These are phyloP conservation scores for Chrysoperla carnea DNA, from an alignment of 1,140 invertebrate species.

Conservation along the genomic window DNA sequence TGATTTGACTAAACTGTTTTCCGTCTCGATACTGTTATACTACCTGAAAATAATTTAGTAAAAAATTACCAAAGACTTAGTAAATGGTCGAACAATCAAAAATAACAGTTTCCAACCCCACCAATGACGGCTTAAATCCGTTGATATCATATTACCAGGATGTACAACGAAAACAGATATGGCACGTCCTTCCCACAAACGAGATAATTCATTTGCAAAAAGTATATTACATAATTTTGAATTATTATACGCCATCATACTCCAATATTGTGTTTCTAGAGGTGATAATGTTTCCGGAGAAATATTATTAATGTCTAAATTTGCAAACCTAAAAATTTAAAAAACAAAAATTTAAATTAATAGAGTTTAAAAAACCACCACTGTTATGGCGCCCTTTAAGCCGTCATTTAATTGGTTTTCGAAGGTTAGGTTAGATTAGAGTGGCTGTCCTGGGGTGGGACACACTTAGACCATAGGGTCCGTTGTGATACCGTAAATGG, in stretches of 20 bases:
- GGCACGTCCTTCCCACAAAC: conserved; percentile 45
- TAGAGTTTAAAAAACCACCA: too few relatives aligned
- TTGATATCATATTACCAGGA: conserved; percentile 81
- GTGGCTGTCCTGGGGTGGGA: too few relatives aligned
- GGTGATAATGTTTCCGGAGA: conserved; percentile 20
- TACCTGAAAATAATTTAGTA: too few relatives aligned
- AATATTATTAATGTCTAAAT: conserved; percentile 34
- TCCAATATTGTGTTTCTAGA: conserved; percentile 39
- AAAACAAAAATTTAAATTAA: too few relatives aligned
- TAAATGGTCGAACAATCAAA: conserved; percentile 72
- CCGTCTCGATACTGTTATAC: too few relatives aligned
- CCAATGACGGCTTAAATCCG: conserved; percentile 61
- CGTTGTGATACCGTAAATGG: too few relatives aligned
- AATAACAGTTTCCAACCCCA: conserved; percentile 67
- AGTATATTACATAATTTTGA: conserved; percentile 82
- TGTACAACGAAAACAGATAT: conserved; percentile 72
- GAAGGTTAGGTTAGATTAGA: too few relatives aligned
- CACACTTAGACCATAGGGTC: too few relatives aligned
- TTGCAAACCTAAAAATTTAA: conserved; percentile 42
- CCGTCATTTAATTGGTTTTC: too few relatives aligned
- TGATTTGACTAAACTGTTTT: too few relatives aligned
- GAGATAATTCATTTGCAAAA: conserved; percentile 59
- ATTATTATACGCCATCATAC: conserved; percentile 75
- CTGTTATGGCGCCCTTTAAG: too few relatives aligned
- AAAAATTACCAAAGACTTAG: conserved; percentile 71